A percentile compares a stretch with the other conserved stretches of the same genome.
phyloP scores from a whole-genome alignment of 2,888 invertebrate genomes.

The Halictus quadricinctus region DNA sequence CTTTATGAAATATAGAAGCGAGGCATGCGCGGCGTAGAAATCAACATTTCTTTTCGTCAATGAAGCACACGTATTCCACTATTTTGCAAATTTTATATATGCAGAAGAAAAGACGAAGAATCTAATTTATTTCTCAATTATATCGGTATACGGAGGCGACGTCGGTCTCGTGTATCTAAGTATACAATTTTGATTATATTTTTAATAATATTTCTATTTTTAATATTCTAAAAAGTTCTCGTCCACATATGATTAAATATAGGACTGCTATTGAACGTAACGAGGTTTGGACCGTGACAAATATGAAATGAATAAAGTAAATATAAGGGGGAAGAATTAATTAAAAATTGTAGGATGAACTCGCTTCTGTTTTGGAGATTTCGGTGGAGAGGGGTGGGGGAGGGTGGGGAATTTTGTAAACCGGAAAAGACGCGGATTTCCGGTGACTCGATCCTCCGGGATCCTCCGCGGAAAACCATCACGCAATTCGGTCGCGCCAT shows the following conservation, averaged over 20 bases:
- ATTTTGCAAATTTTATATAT: no score
- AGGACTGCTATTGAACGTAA: not conserved
- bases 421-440: slow-evolving; percentile 1
- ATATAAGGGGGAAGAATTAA: not conserved
- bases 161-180: no score
- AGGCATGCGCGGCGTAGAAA: not conserved
- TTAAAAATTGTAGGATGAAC: not conserved
- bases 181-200: no score
- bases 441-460: not conserved
- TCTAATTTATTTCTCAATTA: no score
- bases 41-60: not conserved
- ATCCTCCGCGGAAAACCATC: not conserved
- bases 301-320: not conserved
- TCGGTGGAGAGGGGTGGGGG: no score
- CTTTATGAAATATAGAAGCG: not conserved
- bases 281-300: not conserved
- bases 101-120: no score
- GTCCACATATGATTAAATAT: not conserved
- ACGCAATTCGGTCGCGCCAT: slow-evolving; percentile 45
- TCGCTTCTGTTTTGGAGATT: not conserved
- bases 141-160: no score
- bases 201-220: not conserved
- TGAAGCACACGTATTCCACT: no score
- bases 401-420: not conserved
- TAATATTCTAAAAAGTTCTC: not conserved